phyloP scores from a whole-genome alignment of 2,113 vertebrate species.

The Rhizomys pruinosus region DNA sequence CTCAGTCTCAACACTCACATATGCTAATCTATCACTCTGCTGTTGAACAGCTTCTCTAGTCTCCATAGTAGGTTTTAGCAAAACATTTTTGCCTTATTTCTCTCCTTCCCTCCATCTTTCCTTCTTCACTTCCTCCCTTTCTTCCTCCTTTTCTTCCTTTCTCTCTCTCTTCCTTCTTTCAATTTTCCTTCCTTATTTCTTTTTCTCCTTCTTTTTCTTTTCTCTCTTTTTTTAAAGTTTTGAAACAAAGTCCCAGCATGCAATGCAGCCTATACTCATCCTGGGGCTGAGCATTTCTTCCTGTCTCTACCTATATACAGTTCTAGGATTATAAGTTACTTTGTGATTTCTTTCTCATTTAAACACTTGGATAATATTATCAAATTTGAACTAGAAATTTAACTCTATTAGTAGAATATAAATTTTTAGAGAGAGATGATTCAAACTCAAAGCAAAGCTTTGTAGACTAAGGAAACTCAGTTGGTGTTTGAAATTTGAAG shows the following conservation, averaged over 20 bases:
- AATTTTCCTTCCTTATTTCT: too few relatives aligned
- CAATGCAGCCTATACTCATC: too few relatives aligned
- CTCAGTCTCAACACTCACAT: neutral
- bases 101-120: neutral
- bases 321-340: neutral
- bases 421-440: neutral
- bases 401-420: neutral
- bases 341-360: slow-evolving; percentile 27
- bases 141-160: accelerated
- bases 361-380: neutral
- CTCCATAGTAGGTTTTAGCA: neutral
- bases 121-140: too few relatives aligned
- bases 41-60: neutral
- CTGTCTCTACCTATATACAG: too few relatives aligned
- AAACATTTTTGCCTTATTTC: neutral
- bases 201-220: accelerated
- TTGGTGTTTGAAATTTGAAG: neutral
- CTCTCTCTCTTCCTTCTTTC: too few relatives aligned
- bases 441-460: slow-evolving; percentile 5
- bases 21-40: neutral
- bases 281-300: neutral
- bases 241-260: too few relatives aligned
- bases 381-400: slow-evolving; percentile 14
- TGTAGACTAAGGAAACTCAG: neutral
- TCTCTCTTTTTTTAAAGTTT: too few relatives aligned